Percentiles rank a stretch among this genome's conserved stretches.
Conservation (phyloP, 2,113 vertebrate species). For the Bubo blakistoni region DNA sequence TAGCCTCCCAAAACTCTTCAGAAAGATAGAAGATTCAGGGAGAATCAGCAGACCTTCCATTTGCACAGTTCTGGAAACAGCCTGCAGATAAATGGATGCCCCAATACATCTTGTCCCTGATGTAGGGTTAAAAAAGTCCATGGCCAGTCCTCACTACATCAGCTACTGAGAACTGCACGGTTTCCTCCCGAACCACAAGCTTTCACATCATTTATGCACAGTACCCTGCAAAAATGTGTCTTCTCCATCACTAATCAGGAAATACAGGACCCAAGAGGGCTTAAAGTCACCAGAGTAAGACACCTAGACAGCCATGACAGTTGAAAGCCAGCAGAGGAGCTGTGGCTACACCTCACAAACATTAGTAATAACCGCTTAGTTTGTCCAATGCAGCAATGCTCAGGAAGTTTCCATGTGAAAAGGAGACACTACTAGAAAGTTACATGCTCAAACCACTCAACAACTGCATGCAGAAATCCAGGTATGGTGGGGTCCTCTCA, state of each 20-base stretch:
- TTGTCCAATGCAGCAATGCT: accelerated
- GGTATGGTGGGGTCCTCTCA: background rate
- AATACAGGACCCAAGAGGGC: background rate
- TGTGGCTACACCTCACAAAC: background rate
- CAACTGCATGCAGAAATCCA: background rate
- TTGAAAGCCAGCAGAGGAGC: background rate
- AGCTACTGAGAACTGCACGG: background rate
- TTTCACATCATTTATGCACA: accelerated
- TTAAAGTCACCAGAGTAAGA: background rate
- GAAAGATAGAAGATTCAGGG: background rate
- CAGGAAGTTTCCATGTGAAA: accelerated
- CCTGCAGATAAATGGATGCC: accelerated
- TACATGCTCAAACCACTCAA: background rate
- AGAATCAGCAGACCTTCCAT: background rate
- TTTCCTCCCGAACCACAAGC: accelerated
- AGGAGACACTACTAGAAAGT: background rate
- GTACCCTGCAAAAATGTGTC: background rate
- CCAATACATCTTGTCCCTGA: background rate
- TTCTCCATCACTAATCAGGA: too few relatives aligned
- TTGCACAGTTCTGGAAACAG: background rate
- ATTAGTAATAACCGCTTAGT: background rate
- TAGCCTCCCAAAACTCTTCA: background rate
- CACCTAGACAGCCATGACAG: background rate
- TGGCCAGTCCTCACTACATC: accelerated
- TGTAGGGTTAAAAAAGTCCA: accelerated